Percentiles rank a stretch among this genome's conserved stretches.
Conservation (phyloP, 2,113 vertebrate genomes). For the Eidolon helvum region DNA sequence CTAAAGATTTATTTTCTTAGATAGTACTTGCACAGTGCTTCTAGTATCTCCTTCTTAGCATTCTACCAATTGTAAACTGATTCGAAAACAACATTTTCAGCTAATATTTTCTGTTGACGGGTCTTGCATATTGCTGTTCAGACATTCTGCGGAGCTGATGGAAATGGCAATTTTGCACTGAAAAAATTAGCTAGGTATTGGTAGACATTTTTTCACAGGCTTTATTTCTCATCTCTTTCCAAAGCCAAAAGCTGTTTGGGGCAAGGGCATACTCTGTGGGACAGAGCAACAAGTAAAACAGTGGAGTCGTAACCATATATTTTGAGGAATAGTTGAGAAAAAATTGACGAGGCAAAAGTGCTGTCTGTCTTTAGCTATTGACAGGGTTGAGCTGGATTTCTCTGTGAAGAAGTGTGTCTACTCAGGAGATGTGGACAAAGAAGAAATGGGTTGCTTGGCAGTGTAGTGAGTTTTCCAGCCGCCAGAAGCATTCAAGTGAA, state of each 20-base stretch:
- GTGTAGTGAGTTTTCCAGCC: not conserved
- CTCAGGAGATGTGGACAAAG: not conserved
- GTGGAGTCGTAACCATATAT: not conserved
- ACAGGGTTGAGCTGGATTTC: not conserved
- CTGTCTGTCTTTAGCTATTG: not conserved
- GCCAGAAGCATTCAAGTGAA: not conserved
- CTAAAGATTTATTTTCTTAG: not conserved
- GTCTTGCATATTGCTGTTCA: not conserved
- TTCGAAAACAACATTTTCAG: not conserved
- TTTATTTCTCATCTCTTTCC: constrained; percentile 7
- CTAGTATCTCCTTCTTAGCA: not conserved
- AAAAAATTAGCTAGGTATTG: not conserved
- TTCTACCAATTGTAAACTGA: not conserved
- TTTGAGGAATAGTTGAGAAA: not conserved
- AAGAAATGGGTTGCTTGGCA: not conserved
- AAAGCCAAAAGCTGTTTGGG: not conserved
- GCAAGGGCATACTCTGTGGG: not conserved
- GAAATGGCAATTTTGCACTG: constrained; percentile 21
- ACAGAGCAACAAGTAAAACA: not conserved
- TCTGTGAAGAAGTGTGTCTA: not conserved
- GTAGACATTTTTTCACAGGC: not conserved
- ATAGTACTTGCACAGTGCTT: not conserved
- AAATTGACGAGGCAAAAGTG: not conserved
- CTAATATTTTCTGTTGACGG: constrained; percentile 3
- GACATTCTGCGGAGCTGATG: not conserved